Conservation (phyloP, 1,140 invertebrate genomes). For the Cepaea nemoralis region DNA sequence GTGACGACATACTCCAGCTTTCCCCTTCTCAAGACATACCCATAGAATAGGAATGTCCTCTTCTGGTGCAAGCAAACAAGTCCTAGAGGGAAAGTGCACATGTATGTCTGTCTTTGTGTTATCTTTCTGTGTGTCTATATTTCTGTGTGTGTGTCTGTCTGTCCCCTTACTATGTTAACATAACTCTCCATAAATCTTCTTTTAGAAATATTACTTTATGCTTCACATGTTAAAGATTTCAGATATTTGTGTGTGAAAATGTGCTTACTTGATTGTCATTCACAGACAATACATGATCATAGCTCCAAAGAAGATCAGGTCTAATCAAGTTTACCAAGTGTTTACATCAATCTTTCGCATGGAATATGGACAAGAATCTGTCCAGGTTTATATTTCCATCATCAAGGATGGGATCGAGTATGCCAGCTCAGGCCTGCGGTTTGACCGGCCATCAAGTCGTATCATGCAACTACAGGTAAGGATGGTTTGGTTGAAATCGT, state of each 20-base stretch:
- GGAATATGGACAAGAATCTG: conserved; percentile 51
- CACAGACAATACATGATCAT: conserved; percentile 67
- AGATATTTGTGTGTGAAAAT: background rate
- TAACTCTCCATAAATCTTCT: too few species aligned
- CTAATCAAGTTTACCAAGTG: conserved; percentile 65
- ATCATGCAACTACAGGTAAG: conserved; percentile 66
- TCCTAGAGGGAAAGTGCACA: too few species aligned
- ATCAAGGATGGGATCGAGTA: conserved; percentile 58
- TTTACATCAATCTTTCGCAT: conserved; percentile 64
- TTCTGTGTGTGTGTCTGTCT: too few species aligned
- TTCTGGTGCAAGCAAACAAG: too few species aligned
- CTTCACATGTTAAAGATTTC: too few species aligned
- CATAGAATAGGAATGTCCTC: too few species aligned
- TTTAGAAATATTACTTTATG: too few species aligned
- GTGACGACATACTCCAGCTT: too few species aligned
- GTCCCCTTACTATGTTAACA: too few species aligned
- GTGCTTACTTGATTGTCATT: background rate
- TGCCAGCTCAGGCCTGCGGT: conserved; percentile 53
- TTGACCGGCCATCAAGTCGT: conserved; percentile 63
- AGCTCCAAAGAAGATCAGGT: conserved; percentile 61
- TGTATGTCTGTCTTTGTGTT: too few species aligned
- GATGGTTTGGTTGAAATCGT: background rate
- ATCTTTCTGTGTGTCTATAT: too few species aligned
- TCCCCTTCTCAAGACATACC: too few species aligned
- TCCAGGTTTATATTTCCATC: conserved; percentile 63